phyloP scores from a whole-genome alignment of 2,888 invertebrate species.

The Pimpla rufipes region DNA sequence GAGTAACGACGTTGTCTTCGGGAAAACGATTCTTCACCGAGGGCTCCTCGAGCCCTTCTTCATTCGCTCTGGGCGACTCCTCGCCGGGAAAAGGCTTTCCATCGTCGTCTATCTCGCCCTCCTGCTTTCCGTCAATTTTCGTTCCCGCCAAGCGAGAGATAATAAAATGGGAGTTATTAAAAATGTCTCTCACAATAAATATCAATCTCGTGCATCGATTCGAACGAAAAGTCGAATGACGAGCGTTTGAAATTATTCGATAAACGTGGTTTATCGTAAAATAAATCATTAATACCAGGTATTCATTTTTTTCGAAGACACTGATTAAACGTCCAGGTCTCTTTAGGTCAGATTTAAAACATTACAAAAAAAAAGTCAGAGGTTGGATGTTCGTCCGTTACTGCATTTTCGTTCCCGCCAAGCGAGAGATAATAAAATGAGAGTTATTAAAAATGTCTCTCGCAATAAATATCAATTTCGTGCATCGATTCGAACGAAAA shows the following conservation, averaged over 20 bases:
- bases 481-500: too few species aligned
- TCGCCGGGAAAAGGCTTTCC: constrained; percentile 3
- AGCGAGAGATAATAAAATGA: background rate
- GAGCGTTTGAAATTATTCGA: too few species aligned
- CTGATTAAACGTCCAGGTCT: too few species aligned
- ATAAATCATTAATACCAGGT: too few species aligned
- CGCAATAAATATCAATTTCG: background rate
- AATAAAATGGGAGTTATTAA: background rate
- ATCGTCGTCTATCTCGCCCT: background rate
- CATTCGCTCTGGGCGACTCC: constrained; percentile 4
- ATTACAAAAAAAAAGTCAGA: too few species aligned
- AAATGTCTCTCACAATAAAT: background rate
- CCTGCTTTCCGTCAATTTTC: background rate
- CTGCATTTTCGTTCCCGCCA: background rate
- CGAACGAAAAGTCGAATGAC: too few species aligned
- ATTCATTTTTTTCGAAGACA: too few species aligned
- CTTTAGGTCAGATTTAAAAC: too few species aligned
- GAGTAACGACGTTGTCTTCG: constrained; percentile 20
- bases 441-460: background rate
- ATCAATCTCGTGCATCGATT: too few species aligned
- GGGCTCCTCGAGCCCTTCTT: background rate
- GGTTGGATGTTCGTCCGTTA: too few species aligned
- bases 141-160: background rate
- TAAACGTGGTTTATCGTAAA: too few species aligned
- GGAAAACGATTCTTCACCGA: constrained; percentile 20